Evolutionary conservation across 2,113 vertebrate species (phyloP).

Genomic region (Takifugu bimaculatus): DNA sequence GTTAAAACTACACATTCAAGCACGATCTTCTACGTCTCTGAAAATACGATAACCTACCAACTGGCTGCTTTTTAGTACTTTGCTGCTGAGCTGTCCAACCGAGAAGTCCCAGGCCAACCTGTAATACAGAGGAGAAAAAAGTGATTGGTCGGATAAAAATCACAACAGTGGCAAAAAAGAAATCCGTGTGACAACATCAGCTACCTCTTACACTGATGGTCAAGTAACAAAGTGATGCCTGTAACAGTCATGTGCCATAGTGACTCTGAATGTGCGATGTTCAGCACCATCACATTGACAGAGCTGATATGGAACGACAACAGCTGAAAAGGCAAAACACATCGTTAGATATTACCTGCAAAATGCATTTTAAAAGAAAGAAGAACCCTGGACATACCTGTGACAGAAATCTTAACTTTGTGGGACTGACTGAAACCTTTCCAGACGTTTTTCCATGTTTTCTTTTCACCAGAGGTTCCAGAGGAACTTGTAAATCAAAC

Average conservation of each 20-base stretch:
- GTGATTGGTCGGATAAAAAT: background rate
- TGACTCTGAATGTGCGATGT: slow-evolving; percentile 86
- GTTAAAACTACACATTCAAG: background rate
- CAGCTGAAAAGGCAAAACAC: slow-evolving; percentile 67
- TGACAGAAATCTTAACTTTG: slow-evolving; percentile 80
- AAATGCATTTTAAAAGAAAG: background rate
- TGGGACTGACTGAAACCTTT: slow-evolving; percentile 74
- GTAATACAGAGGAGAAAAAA: background rate
- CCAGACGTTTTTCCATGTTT: slow-evolving; percentile 52
- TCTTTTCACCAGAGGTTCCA: slow-evolving; percentile 33
- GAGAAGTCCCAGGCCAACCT: slow-evolving; percentile 85
- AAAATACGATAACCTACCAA: slow-evolving; percentile 77
- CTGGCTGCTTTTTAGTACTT: slow-evolving; percentile 91
- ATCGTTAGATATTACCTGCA: background rate
- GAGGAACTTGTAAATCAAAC: slow-evolving; percentile 81
- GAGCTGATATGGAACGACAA: slow-evolving; percentile 89
- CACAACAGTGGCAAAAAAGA: background rate
- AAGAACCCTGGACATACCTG: slow-evolving; percentile 75
- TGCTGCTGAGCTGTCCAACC: slow-evolving; percentile 89
- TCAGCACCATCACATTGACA: slow-evolving; percentile 92
- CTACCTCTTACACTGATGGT: slow-evolving; percentile 81
- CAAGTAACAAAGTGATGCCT: slow-evolving; percentile 81
- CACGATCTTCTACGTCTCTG: background rate
- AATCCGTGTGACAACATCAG: background rate
- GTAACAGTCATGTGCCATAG: slow-evolving; percentile 92